These are phyloP conservation scores for Lophura nycthemera DNA, from an alignment of 2,113 vertebrate genomes.

Conservation along the genomic window DNA sequence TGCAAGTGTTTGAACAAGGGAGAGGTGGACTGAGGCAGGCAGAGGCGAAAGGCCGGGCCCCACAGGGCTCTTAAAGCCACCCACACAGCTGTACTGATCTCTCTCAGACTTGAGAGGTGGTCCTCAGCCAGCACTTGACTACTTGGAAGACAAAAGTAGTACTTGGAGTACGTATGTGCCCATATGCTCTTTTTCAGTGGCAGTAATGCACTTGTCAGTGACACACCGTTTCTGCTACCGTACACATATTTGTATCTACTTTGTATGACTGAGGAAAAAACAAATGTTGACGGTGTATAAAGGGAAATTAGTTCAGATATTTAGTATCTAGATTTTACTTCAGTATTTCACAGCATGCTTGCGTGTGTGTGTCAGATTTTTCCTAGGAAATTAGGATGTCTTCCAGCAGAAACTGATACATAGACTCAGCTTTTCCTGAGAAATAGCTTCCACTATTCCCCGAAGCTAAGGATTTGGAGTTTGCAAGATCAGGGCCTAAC, in stretches of 20 bases:
- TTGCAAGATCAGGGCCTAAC: neutral
- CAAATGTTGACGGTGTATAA: neutral
- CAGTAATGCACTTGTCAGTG: neutral
- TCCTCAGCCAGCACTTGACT: neutral
- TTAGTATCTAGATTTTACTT: constrained; percentile 11
- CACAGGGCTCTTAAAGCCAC: neutral
- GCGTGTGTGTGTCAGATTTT: neutral
- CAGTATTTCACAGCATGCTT: neutral
- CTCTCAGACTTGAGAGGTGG: neutral
- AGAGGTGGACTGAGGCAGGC: neutral
- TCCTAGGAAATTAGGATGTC: neutral
- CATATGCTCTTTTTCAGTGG: neutral
- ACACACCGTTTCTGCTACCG: neutral
- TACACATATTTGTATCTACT: neutral
- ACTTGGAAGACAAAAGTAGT: neutral
- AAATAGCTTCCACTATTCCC: neutral
- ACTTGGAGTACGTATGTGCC: neutral
- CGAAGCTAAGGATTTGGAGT: neutral
- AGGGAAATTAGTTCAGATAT: neutral
- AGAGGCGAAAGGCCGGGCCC: neutral
- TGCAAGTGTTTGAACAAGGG: neutral
- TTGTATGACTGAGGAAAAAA: neutral
- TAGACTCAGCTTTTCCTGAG: neutral
- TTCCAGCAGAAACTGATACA: neutral
- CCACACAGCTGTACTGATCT: neutral